Evolutionary conservation across 2,113 vertebrate species (phyloP).

Genomic region (Copsychus sechellarum): DNA sequence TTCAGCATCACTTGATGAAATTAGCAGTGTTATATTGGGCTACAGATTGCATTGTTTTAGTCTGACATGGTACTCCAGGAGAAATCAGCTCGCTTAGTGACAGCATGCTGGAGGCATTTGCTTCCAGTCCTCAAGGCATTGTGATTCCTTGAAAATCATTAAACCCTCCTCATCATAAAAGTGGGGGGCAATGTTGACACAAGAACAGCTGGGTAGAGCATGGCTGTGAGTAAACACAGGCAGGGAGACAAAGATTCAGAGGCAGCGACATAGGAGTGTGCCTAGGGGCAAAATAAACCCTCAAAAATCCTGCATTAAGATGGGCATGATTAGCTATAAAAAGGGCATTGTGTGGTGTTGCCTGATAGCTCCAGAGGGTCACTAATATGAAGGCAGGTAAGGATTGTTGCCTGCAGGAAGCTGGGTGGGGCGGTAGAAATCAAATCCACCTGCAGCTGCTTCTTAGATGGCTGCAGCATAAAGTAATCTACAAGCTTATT

Average conservation of each 20-base stretch:
- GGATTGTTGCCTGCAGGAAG: not conserved
- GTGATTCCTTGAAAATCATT: not conserved
- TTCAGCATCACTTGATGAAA: constrained; percentile 41
- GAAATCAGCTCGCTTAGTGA: not conserved
- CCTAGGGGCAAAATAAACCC: not conserved
- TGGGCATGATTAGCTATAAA: not conserved
- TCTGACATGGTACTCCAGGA: not conserved
- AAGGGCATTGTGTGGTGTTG: not conserved
- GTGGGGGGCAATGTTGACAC: not conserved
- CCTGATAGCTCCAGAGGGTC: not conserved
- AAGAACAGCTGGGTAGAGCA: not conserved
- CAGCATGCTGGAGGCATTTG: not conserved
- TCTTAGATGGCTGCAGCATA: not conserved
- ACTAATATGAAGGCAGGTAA: not conserved
- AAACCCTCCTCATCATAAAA: not conserved
- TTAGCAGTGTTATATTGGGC: not conserved
- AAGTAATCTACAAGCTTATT: not conserved
- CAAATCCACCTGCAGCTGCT: not conserved
- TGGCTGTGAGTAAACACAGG: not conserved
- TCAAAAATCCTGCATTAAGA: not conserved
- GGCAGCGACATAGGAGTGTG: not conserved
- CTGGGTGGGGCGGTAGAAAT: not conserved
- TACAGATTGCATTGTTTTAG: constrained; percentile 15
- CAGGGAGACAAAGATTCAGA: not conserved
- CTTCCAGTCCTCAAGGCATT: not conserved